These are phyloP conservation scores for Parthenolecanium corni DNA, from an alignment of 2,888 invertebrate genomes.

Conservation along the genomic window DNA sequence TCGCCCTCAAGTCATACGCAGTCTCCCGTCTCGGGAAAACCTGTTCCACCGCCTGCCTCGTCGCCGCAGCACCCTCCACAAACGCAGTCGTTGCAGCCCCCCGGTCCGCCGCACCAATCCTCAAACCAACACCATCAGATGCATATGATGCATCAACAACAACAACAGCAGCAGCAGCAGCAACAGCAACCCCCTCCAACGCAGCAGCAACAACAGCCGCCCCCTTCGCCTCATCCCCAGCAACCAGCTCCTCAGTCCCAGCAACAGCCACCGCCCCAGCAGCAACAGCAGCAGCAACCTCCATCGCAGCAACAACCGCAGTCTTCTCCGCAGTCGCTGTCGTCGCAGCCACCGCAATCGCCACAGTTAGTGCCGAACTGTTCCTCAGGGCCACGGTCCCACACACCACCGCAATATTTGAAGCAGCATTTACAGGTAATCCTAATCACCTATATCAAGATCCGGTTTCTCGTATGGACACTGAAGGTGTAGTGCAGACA, in stretches of 20 bases:
- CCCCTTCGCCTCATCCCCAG: not conserved
- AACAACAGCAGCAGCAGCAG: conserved; percentile 2
- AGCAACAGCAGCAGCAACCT: conserved; percentile 30
- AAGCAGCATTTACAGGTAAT: conserved; percentile 48
- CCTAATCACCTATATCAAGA: no score
- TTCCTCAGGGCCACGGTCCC: conserved; percentile 39
- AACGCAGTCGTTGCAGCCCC: conserved; percentile 1
- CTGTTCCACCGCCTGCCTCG: conserved; percentile 31
- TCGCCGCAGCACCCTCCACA: conserved; percentile 29
- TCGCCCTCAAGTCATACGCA: conserved; percentile 11
- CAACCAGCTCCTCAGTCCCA: not conserved
- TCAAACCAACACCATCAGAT: conserved; percentile 14
- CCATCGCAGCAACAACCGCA: conserved; percentile 26
- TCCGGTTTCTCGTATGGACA: no score
- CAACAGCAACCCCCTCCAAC: conserved; percentile 7
- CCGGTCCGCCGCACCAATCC: conserved; percentile 26
- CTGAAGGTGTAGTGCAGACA: no score
- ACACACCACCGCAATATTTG: conserved; percentile 50
- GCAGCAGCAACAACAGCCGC: conserved; percentile 5
- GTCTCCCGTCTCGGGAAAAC: conserved; percentile 29
- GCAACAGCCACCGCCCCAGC: conserved; percentile 29
- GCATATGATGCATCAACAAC: conserved; percentile 18
- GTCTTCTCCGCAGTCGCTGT: conserved; percentile 25
- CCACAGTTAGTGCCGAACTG: conserved; percentile 36
- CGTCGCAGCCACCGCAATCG: conserved; percentile 33